Evolutionary conservation across 1,140 invertebrate species (phyloP).

Genomic region (Drosophila ananassae): DNA sequence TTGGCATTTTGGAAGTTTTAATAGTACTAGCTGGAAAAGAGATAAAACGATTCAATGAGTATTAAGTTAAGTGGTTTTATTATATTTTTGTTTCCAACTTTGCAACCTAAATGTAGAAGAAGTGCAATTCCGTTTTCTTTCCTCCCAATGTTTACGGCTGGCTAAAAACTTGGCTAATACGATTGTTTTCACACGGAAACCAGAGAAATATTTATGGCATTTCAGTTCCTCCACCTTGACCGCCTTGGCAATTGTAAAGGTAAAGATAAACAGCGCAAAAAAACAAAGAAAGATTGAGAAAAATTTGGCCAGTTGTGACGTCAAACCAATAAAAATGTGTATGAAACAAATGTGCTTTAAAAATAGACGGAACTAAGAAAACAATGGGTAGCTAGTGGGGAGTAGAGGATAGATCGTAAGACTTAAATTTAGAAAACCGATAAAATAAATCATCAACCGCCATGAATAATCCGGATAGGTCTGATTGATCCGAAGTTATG

Average conservation of each 20-base stretch:
- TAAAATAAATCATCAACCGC: slow-evolving; percentile 20
- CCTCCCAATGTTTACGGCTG: neutral
- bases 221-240: slow-evolving; percentile 30
- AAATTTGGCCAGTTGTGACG: slow-evolving; percentile 43
- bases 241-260: slow-evolving; percentile 16
- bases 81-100: too few species aligned
- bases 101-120: too few species aligned
- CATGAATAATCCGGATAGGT: slow-evolving; percentile 6
- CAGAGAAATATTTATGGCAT: slow-evolving; percentile 36
- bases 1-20: slow-evolving; percentile 61
- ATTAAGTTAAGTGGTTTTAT: too few species aligned
- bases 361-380: slow-evolving; percentile 39
- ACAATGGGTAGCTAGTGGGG: slow-evolving; percentile 41
- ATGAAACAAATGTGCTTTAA: slow-evolving; percentile 48
- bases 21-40: slow-evolving; percentile 28
- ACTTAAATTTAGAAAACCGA: slow-evolving; percentile 28
- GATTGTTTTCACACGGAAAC: slow-evolving; percentile 14
- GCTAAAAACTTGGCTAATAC: neutral
- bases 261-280: slow-evolving; percentile 17
- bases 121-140: neutral
- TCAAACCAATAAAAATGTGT: slow-evolving; percentile 59
- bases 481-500: neutral
- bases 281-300: slow-evolving; percentile 13
- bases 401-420: slow-evolving; percentile 23
- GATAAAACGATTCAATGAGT: neutral